Evolutionary conservation across 2,113 vertebrate genomes (phyloP).

Genomic region (Pungitius pungitius): DNA sequence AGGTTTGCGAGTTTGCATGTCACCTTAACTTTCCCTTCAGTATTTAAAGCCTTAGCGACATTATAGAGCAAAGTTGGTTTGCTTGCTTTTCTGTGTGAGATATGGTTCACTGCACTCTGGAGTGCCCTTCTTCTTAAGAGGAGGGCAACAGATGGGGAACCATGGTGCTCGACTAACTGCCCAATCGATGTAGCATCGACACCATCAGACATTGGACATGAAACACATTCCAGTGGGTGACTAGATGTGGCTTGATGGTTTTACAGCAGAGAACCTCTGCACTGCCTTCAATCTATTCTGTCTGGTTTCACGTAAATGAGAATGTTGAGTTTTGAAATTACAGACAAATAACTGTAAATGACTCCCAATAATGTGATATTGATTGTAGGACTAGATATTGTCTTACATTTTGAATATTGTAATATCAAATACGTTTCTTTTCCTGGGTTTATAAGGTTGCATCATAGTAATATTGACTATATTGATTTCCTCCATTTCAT

Average conservation of each 20-base stretch:
- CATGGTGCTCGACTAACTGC: slow-evolving; percentile 25
- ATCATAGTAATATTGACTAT: no score
- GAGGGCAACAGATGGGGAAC: slow-evolving; percentile 10
- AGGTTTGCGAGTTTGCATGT: not conserved
- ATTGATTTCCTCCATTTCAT: no score
- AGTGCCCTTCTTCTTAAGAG: slow-evolving; percentile 11
- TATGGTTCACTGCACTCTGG: not conserved
- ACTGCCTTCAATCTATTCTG: slow-evolving; percentile 33
- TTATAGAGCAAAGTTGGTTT: slow-evolving; percentile 3
- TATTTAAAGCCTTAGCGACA: not conserved
- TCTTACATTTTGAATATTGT: not conserved
- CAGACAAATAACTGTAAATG: not conserved
- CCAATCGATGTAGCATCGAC: slow-evolving; percentile 28
- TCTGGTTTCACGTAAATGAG: not conserved
- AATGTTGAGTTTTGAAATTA: not conserved
- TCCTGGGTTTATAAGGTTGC: not conserved
- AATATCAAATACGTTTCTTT: not conserved
- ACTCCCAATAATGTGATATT: not conserved
- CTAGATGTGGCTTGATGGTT: slow-evolving; percentile 26
- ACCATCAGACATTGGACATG: slow-evolving; percentile 26
- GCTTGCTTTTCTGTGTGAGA: not conserved
- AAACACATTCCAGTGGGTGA: slow-evolving; percentile 49
- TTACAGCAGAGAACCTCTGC: slow-evolving; percentile 26
- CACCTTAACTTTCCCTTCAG: not conserved
- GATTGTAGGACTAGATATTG: not conserved